Evolutionary conservation across 1,140 invertebrate species (phyloP).

Genomic region (Rhysida immarginata): DNA sequence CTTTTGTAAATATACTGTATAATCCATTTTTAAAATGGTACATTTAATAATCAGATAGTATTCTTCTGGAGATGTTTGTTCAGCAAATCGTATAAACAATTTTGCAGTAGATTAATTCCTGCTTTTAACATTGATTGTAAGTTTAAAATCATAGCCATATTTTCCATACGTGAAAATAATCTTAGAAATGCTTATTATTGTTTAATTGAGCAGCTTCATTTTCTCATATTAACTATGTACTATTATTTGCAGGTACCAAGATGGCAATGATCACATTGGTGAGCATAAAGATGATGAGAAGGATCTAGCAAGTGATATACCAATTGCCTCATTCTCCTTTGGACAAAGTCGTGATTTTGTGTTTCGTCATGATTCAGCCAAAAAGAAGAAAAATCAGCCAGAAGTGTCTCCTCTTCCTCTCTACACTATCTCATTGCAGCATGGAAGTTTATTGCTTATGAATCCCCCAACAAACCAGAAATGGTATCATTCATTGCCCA

Average conservation of each 20-base stretch:
- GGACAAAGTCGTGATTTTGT: slow-evolving; percentile 48
- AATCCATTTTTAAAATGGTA: too few relatives aligned
- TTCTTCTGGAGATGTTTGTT: too few relatives aligned
- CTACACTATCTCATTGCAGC: slow-evolving; percentile 42
- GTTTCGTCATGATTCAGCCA: slow-evolving; percentile 42
- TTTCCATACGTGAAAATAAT: too few relatives aligned
- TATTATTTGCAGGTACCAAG: slow-evolving; percentile 42
- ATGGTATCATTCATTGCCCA: slow-evolving; percentile 55
- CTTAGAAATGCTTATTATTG: too few relatives aligned
- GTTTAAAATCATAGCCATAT: too few relatives aligned
- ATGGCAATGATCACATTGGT: slow-evolving; percentile 52
- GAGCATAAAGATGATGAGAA: slow-evolving; percentile 54
- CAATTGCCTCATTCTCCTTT: slow-evolving; percentile 52
- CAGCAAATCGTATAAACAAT: too few relatives aligned
- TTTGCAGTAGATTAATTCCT: too few relatives aligned
- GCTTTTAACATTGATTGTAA: too few relatives aligned
- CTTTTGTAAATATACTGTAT: too few relatives aligned
- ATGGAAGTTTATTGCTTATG: slow-evolving; percentile 52
- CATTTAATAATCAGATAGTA: too few relatives aligned
- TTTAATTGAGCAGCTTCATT: too few relatives aligned
- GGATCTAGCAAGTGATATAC: slow-evolving; percentile 40
- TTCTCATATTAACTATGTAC: too few relatives aligned
- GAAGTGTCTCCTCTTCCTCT: slow-evolving; percentile 9
- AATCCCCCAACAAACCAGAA: slow-evolving; percentile 50
- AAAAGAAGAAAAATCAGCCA: slow-evolving; percentile 26